phyloP scores from a whole-genome alignment of 2,797 vertebrate genomes.

The Chelonia mydas region DNA sequence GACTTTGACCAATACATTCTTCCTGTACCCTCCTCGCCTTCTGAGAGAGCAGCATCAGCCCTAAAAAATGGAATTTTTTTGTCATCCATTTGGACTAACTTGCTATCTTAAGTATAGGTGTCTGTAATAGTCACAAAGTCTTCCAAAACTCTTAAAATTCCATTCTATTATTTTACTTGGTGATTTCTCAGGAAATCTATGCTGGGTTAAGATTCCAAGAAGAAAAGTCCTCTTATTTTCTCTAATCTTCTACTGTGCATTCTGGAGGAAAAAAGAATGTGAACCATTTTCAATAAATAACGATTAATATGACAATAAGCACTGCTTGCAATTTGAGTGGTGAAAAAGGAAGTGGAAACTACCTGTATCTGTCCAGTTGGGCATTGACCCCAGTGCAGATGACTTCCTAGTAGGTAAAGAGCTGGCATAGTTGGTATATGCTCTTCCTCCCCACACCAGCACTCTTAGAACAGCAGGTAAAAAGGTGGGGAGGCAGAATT shows the following conservation, averaged over 20 bases:
- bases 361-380: not conserved
- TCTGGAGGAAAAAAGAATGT: not conserved
- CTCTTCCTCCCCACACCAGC: not conserved
- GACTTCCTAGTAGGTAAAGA: not conserved
- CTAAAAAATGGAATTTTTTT: not conserved
- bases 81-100: conserved; percentile 6
- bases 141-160: not conserved
- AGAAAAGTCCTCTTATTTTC: not conserved
- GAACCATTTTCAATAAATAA: not conserved
- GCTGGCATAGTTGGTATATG: not conserved
- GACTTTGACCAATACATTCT: not conserved
- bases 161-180: not conserved
- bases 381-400: not conserved
- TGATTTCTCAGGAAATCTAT: not conserved
- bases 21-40: not conserved
- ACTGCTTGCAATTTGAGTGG: not conserved
- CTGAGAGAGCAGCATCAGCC: not conserved
- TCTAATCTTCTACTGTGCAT: not conserved
- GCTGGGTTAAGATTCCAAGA: not conserved
- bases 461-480: not conserved
- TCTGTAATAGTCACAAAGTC: not conserved
- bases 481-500: not conserved
- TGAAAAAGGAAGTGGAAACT: not conserved
- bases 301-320: not conserved
- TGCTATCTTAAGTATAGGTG: not conserved